Evolutionary conservation across 2,113 vertebrate genomes (phyloP), one percentile per base, ranked within the genome.

Genomic region (Ictalurus furcatus): DNA sequence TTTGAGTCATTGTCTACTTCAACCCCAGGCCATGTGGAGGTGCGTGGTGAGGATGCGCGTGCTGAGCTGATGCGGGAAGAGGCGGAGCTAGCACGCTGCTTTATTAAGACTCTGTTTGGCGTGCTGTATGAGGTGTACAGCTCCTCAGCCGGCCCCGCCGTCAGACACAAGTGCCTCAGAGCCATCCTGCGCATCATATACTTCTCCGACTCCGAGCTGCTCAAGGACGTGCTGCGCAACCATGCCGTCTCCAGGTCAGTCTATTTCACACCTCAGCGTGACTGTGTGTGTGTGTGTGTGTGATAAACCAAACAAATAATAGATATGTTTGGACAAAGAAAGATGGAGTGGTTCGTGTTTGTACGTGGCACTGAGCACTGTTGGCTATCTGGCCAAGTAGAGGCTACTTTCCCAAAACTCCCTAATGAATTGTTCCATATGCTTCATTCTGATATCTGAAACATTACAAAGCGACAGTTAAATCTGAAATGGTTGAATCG

Each of bases 81-180:
- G 90, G 98, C 98, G 37, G 98, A 99, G 92, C 94, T 99, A 93
- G 98, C 98, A 89, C 99, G 98, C 96, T 99, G 98, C 95, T 99
- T 99, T 92, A 99, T 99, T 94, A 99, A 99, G 97, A 99, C 98
- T 37, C 95, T 99, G 89, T 99, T 99, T 92, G 98, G 98, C 93
- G 98, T 99, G 95, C 97, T 99, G 94, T 99, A 99, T 94, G 98
- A 99, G 96, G 98, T 99, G 80, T 99, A 99, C 95, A 99, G 98
- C 95, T 99, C 98, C 91, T 99, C 98, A 59, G 98, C 98, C 92
- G 98, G 98, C 93, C 98, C 98, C 92, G 98, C 98, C 87, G 98
- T 99, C 96, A 97, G 98, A 99, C 98, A 99, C 96, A 99, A 99
- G 98, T 99, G 98, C 98, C 98, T 99, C 98, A 97, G 98, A 98